Evolutionary conservation across 2,113 vertebrate species (phyloP).

Genomic region (Mystacornis crossleyi): DNA sequence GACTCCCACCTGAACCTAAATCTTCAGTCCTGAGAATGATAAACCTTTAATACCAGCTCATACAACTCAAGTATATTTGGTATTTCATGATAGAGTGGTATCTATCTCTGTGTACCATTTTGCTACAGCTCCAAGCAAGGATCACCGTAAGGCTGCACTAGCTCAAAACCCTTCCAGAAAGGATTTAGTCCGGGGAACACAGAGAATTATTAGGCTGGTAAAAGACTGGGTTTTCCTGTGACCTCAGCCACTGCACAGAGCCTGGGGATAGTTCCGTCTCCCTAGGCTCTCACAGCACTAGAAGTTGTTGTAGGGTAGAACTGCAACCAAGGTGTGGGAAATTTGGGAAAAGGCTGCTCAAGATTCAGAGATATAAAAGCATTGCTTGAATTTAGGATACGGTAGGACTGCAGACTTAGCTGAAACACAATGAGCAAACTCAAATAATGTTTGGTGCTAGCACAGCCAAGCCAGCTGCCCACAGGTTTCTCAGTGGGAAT

Average conservation of each 20-base stretch:
- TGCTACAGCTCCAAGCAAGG: neutral
- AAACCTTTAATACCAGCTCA: neutral
- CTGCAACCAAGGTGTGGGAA: neutral
- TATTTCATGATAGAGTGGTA: neutral
- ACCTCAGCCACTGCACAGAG: neutral
- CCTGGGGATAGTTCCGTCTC: neutral
- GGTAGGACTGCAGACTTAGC: neutral
- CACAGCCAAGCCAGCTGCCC: neutral
- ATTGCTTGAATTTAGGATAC: neutral
- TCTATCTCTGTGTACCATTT: neutral
- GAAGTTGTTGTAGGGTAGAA: accelerated
- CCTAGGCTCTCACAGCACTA: neutral
- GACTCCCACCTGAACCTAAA: neutral
- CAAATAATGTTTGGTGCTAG: neutral
- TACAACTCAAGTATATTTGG: neutral
- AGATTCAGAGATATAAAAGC: neutral
- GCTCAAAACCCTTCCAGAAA: neutral
- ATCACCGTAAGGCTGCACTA: neutral
- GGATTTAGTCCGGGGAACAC: neutral
- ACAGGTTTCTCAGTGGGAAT: neutral
- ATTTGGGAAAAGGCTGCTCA: neutral
- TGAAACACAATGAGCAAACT: neutral
- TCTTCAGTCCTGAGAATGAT: neutral
- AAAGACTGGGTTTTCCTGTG: neutral
- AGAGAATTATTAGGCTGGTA: neutral